Evolutionary conservation across 2,797 vertebrate species (phyloP), one percentile per base, ranked within the genome.

Genomic region (Coluber constrictor): DNA sequence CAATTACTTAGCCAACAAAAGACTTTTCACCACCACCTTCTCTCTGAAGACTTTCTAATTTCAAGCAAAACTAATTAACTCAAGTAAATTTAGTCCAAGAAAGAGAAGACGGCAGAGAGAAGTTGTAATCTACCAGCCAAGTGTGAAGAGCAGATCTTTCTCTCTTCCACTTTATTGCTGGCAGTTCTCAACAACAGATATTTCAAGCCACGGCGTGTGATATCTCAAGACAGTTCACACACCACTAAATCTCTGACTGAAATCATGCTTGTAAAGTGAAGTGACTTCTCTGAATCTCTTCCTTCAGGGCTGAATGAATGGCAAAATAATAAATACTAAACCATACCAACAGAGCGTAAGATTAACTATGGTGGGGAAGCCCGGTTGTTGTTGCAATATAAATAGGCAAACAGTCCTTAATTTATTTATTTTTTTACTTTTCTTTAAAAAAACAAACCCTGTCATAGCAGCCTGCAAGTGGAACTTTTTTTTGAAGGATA

Each of bases 191-290:
- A 90, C 74, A 94, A 88, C 27, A 91, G 60, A 92, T 94, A 97
- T 94, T 93, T 97, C 95, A 96, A 96, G 74, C 13, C 90, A 93
- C n/a, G 93, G 55, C 18, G 32, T 90, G 90, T 95, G 95, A 96
- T 96, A 74, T 95, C 96, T 96, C 94, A 94, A 91, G 96, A 95
- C 95, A 96, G 92, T 96, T 95, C 95, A 93, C 90, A 96, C 95
- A 90, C 90, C 3, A 5, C 86, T 92, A 93, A 93, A 95, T 59
- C 88, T 88, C 90, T 93, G 93, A 96, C 56, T 87, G 96, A 96
- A 96, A 93, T 95, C 95, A 96, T 89, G 92, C 92, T 94, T 93
- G 61, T 95, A 95, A 96, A 97, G 90, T 87, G 94, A 96, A 96
- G 93, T 94, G 56, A 96, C 94, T 96, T 95, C 51, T 54, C 94